phyloP scores from a whole-genome alignment of 2,113 vertebrate species.

The Mobula hypostoma region DNA sequence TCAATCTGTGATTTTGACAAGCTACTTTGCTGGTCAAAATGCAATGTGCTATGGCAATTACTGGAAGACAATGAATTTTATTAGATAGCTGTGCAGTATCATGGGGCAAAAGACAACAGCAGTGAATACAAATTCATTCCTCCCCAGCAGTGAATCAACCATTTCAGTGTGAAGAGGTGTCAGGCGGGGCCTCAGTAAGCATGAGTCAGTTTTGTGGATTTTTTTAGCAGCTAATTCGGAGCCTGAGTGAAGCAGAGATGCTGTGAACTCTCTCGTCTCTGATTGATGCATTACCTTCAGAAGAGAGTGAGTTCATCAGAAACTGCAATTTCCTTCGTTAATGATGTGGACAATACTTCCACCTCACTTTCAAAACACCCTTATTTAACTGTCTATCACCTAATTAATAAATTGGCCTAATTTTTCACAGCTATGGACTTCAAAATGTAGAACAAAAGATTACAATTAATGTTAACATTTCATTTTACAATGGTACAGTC shows the following conservation, averaged over 20 bases:
- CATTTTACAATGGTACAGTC: background rate
- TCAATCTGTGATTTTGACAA: no score
- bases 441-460: no score
- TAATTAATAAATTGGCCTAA: background rate
- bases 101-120: background rate
- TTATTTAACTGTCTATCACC: background rate
- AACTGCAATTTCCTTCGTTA: background rate
- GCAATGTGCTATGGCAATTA: no score
- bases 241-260: background rate
- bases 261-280: background rate
- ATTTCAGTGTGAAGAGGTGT: background rate
- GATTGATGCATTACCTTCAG: background rate
- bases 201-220: background rate
- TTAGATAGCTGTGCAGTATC: background rate
- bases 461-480: background rate
- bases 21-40: no score
- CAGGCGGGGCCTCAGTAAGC: background rate
- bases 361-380: background rate
- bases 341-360: background rate
- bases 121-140: background rate
- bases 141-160: background rate
- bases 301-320: background rate
- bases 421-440: no score
- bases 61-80: background rate
- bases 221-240: background rate